A percentile compares a stretch with the other conserved stretches of the same genome.
Conservation (phyloP, 2,113 vertebrate genomes). For the Apodemus speciosus region DNA sequence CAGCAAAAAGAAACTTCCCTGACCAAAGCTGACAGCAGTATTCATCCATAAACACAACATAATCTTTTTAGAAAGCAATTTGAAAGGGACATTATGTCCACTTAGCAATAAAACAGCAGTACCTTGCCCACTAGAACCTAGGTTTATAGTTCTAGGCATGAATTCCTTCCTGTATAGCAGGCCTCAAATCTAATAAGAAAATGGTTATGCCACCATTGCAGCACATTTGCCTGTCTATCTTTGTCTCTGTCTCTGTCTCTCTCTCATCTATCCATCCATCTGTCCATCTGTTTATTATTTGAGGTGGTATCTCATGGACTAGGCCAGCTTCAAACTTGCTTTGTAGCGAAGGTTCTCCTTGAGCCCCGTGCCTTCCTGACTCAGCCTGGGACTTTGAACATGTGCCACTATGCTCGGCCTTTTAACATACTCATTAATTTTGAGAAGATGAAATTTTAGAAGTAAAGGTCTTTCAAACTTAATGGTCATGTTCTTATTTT, state of each 20-base stretch:
- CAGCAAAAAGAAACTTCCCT: neutral
- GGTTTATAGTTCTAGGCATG: neutral
- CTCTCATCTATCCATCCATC: neutral
- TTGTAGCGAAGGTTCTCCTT: neutral
- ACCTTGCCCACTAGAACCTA: neutral
- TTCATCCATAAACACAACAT: neutral
- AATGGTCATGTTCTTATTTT: constrained; percentile 31
- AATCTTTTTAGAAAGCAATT: neutral
- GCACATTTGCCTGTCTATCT: neutral
- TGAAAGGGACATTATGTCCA: neutral
- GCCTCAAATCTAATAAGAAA: neutral
- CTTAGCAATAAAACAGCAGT: neutral
- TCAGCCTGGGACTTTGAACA: neutral
- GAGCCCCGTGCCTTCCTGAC: neutral
- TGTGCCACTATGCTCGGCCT: neutral
- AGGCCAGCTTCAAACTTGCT: neutral
- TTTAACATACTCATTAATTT: constrained; percentile 45
- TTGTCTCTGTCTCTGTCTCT: neutral
- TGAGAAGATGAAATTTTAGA: constrained; percentile 36
- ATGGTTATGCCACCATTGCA: neutral
- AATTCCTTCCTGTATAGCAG: neutral
- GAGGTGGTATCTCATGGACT: neutral
- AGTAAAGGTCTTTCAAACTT: constrained; percentile 35
- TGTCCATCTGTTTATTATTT: neutral
- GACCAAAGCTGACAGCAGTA: neutral